Conservation (phyloP, 2,888 invertebrate species). For the Lepidochrysops patricia region DNA sequence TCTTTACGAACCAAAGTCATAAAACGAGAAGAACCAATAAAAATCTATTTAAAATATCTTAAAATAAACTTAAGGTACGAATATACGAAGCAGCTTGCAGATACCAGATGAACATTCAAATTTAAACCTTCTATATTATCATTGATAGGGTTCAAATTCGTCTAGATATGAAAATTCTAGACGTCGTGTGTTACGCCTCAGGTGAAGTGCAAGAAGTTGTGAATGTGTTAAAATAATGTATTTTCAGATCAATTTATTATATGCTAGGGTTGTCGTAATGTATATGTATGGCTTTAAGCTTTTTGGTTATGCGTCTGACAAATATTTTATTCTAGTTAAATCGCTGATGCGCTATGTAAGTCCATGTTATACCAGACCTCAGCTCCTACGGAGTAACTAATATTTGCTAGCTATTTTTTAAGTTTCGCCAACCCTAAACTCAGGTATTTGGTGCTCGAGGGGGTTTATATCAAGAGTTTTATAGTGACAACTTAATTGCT, state of each 20-base stretch:
- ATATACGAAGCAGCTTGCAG: neutral
- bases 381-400: no score
- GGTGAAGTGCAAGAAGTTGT: slow-evolving; percentile 18
- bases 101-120: neutral
- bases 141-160: neutral
- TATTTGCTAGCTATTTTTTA: neutral
- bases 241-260: slow-evolving; percentile 22
- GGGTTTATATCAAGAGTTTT: neutral
- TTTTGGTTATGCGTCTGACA: neutral
- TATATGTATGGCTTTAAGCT: neutral
- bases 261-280: neutral
- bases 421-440: neutral
- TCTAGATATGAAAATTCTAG: neutral
- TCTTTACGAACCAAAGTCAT: neutral
- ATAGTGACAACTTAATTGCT: slow-evolving; percentile 10
- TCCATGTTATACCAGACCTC: no score
- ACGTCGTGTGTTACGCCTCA: slow-evolving; percentile 9
- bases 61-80: neutral
- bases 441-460: neutral
- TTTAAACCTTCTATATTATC: neutral
- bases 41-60: slow-evolving; percentile 8
- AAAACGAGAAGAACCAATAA: slow-evolving; percentile 7
- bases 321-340: neutral
- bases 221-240: slow-evolving; percentile 22
- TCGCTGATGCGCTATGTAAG: no score